Conservation (phyloP, 1,140 invertebrate genomes). For the Pseudomyrmex flavicornis region DNA sequence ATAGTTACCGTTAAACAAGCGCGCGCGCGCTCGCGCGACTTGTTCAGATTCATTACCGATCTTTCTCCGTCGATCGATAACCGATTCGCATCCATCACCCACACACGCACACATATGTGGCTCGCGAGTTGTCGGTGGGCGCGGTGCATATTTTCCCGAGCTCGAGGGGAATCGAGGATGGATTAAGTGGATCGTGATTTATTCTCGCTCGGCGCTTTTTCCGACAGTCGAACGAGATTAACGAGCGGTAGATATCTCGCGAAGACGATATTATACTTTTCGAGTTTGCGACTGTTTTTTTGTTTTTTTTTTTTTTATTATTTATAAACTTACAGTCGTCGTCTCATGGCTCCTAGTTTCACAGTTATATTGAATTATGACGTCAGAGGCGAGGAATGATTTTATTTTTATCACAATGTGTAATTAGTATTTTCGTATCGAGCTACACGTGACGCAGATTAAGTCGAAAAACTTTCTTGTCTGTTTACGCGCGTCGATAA, state of each 20-base stretch:
- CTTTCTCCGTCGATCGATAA: conserved; percentile 59
- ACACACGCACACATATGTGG: not conserved
- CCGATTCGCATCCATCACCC: conserved; percentile 33
- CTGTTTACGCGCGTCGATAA: too few species aligned
- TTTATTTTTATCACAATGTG: too few species aligned
- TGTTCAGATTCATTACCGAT: conserved; percentile 67
- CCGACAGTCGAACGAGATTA: not conserved
- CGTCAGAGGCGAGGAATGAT: too few species aligned
- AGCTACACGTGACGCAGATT: too few species aligned
- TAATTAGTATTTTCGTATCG: too few species aligned
- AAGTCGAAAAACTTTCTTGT: too few species aligned
- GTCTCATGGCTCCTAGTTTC: too few species aligned
- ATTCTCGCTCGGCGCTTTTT: not conserved
- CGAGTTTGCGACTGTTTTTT: too few species aligned
- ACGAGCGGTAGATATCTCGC: not conserved
- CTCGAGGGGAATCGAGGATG: not conserved
- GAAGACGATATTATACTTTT: not conserved
- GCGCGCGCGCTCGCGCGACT: conserved; percentile 38
- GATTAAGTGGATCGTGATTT: conserved; percentile 38
- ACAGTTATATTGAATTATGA: too few species aligned
- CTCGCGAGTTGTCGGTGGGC: not conserved
- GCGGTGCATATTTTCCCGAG: conserved; percentile 14
- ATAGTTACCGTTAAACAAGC: conserved; percentile 61
- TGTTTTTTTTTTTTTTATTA: too few species aligned
- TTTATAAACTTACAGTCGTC: too few species aligned